Evolutionary conservation across 2,113 vertebrate species (phyloP).

Genomic region (Puffinus mauretanicus): DNA sequence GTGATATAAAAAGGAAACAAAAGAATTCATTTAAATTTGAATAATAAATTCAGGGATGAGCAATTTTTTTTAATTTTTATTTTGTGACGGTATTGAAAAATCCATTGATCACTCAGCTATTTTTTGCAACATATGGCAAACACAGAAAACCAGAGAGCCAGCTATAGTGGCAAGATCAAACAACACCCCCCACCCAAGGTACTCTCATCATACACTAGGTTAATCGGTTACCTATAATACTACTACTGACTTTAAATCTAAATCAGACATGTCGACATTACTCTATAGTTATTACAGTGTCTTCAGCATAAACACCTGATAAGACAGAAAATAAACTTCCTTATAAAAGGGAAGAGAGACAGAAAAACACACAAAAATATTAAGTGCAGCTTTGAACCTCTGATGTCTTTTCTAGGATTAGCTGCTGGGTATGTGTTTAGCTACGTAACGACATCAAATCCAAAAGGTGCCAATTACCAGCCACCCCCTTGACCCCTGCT

Average conservation of each 20-base stretch:
- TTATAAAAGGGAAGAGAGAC: not conserved
- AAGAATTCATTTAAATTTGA: not conserved
- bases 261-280: not conserved
- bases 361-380: not conserved
- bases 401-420: not conserved
- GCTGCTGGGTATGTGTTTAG: not conserved
- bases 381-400: not conserved
- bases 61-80: not conserved
- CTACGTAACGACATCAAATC: not conserved
- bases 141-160: not conserved
- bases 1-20: not conserved
- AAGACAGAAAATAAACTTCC: not conserved
- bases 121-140: not conserved
- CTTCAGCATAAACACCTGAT: not conserved
- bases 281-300: not conserved
- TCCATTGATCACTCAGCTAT: not conserved
- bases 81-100: not conserved
- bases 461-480: not conserved
- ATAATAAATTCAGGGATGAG: not conserved
- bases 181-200: not conserved
- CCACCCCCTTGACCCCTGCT: not conserved
- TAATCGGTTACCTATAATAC: not conserved
- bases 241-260: not conserved
- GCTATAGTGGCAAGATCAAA: not conserved
- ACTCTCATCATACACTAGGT: not conserved